Evolutionary conservation across 1,140 invertebrate species (phyloP), one percentile per base, ranked within the genome.

Genomic region (Drosophila lini): DNA sequence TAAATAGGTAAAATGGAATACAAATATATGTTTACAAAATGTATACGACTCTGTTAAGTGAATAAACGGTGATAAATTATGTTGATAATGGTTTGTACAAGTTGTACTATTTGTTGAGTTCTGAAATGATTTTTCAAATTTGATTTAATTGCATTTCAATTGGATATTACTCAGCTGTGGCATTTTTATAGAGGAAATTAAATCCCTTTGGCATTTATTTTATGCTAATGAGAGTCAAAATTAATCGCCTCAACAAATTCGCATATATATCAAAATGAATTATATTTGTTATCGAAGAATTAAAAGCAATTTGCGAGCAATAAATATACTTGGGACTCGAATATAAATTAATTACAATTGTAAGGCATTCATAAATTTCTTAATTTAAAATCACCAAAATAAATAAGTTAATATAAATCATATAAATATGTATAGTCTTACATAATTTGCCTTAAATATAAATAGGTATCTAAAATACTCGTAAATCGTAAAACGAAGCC

Each of bases 1-100:
- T 28, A 67, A 70, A 56, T 25, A 55, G 41, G 16, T 36, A 6
- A 11, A 48, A 71, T 71, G 19, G 38, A 68, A 38, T 34, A 32
- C n/a, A 56, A 47, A 45, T 36, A 52, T 42, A 53, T 25, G 3
- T 41, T 8, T 34, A 34, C 45, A 48, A n/a, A 47, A 19, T 41
- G 34, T 40, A 32, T 31, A 11, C 15, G 50, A 9, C 32, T 53
- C 3, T 15, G 34, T 15, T 44, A 34, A 36, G 10, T 45, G 8
- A 36, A 53, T 53, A 60, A 60, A 34, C 42, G 19, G 3, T 11
- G 16, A 53, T 45, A 38, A 38, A 11, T 42, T 25, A 58, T 25
- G 11, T 45, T 25, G 31, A 19, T 57, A 47, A 19, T 34, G 16
- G 56, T 3, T 28, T 8, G 13, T 19, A 19, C 16, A 53, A 22